Evolutionary conservation across 1,140 invertebrate species (phyloP).

Genomic region (Formica exsecta): DNA sequence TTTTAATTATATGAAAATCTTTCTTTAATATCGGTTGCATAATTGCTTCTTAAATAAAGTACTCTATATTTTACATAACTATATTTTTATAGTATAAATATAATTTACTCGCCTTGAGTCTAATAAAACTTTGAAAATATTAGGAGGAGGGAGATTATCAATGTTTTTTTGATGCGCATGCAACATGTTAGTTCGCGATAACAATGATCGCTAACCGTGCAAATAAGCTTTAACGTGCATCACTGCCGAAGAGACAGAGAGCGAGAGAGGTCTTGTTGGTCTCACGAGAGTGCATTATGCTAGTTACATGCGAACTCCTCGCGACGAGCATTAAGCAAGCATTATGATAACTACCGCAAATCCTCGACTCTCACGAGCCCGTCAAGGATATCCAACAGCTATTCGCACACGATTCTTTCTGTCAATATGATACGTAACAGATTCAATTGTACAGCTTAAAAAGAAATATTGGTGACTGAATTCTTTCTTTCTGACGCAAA

Average conservation of each 20-base stretch:
- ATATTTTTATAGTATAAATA: not conserved
- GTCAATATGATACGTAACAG: not conserved
- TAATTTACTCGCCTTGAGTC: not conserved
- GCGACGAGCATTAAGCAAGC: conserved; percentile 80
- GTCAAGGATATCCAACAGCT: conserved; percentile 33
- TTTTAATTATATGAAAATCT: not conserved
- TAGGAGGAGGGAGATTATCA: not conserved
- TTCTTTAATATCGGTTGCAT: too few species aligned
- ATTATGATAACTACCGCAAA: conserved; percentile 75
- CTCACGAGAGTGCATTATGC: conserved; percentile 81
- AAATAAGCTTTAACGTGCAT: conserved; percentile 52
- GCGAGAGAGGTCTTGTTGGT: conserved; percentile 82
- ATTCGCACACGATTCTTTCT: conserved; percentile 29
- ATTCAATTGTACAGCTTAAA: not conserved
- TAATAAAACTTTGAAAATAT: not conserved
- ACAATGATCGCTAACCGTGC: conserved; percentile 11
- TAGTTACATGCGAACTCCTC: conserved; percentile 80
- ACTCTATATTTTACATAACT: too few species aligned
- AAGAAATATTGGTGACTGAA: not conserved
- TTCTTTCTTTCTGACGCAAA: too few species aligned
- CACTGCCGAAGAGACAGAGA: conserved; percentile 52
- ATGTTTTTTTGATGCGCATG: not conserved
- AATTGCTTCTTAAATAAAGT: too few species aligned
- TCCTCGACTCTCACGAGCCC: conserved; percentile 66
- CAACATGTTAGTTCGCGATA: not conserved